These are phyloP conservation scores for Eupithecia centaureata DNA, from an alignment of 2,888 invertebrate genomes.

Conservation along the genomic window DNA sequence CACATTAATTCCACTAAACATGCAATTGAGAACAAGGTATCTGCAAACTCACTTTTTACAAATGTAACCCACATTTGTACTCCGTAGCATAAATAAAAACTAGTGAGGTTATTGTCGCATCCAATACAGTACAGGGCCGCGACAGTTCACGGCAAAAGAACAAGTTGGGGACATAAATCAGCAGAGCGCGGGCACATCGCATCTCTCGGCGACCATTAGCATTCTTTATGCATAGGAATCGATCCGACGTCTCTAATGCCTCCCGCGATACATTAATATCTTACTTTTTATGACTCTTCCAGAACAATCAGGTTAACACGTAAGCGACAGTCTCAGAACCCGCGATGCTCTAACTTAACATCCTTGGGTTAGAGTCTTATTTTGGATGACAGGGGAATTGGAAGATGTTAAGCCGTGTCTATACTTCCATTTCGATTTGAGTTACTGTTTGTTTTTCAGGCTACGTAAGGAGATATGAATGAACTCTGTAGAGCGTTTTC, in stretches of 20 bases:
- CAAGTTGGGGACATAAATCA: constrained; percentile 80
- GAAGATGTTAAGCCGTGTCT: constrained; percentile 54
- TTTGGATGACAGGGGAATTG: constrained; percentile 27
- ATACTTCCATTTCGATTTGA: constrained; percentile 43
- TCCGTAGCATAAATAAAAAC: neutral
- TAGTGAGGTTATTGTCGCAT: constrained; percentile 7
- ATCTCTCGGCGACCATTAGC: constrained; percentile 79
- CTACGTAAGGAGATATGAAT: constrained; percentile 1
- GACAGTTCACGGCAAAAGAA: constrained; percentile 62
- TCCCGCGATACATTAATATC: constrained; percentile 85
- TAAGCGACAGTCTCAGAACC: constrained; percentile 49
- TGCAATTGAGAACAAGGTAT: neutral
- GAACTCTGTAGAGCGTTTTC: neutral
- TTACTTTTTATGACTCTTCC: constrained; percentile 84
- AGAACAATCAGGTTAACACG: constrained; percentile 71
- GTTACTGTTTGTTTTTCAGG: constrained; percentile 40
- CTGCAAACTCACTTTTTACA: neutral
- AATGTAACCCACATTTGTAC: neutral
- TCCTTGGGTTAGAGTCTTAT: constrained; percentile 20
- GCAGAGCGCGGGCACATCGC: constrained; percentile 66
- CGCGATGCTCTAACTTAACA: constrained; percentile 30
- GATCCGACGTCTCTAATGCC: constrained; percentile 82
- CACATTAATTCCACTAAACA: neutral
- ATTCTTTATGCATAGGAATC: constrained; percentile 84
- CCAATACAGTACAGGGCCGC: constrained; percentile 51